Conservation (phyloP, 2,888 invertebrate genomes). For the Sthenelais limicola region DNA sequence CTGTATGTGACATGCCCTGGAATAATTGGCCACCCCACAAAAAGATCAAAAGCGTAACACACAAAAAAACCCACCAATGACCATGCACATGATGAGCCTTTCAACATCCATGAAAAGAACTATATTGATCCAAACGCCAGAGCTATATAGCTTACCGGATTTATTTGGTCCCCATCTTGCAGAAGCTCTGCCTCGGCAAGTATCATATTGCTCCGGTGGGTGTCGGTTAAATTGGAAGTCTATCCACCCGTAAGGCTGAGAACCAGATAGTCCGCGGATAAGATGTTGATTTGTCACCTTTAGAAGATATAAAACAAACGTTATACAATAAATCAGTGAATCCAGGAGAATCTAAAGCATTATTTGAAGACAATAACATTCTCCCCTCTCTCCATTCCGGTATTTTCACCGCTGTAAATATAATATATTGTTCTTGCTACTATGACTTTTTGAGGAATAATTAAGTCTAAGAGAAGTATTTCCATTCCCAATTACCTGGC, state of each 20-base stretch:
- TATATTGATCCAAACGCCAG: too few relatives aligned
- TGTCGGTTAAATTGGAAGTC: conserved; percentile 61
- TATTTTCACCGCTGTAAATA: not conserved
- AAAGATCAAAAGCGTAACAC: too few relatives aligned
- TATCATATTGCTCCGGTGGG: conserved; percentile 63
- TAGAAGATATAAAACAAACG: not conserved
- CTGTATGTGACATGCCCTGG: too few relatives aligned
- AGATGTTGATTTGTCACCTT: conserved; percentile 47
- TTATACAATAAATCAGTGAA: too few relatives aligned
- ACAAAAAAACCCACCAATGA: too few relatives aligned
- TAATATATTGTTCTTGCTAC: not conserved
- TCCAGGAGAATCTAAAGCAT: too few relatives aligned
- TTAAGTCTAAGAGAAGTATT: not conserved
- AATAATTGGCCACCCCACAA: too few relatives aligned
- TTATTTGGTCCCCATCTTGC: conserved; percentile 70
- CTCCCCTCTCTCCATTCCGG: not conserved
- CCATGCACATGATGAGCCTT: too few relatives aligned
- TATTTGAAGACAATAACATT: too few relatives aligned
- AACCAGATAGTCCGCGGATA: conserved; percentile 40
- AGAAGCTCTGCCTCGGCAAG: conserved; percentile 64
- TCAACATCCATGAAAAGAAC: too few relatives aligned
- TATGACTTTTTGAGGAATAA: not conserved
- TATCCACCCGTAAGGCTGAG: conserved; percentile 50
- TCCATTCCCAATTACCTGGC: conserved; percentile 9
- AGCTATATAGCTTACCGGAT: conserved; percentile 67